Base-by-base conservation (phyloP, 2,797 vertebrate species). In the Corythornis leucogaster region DNA sequence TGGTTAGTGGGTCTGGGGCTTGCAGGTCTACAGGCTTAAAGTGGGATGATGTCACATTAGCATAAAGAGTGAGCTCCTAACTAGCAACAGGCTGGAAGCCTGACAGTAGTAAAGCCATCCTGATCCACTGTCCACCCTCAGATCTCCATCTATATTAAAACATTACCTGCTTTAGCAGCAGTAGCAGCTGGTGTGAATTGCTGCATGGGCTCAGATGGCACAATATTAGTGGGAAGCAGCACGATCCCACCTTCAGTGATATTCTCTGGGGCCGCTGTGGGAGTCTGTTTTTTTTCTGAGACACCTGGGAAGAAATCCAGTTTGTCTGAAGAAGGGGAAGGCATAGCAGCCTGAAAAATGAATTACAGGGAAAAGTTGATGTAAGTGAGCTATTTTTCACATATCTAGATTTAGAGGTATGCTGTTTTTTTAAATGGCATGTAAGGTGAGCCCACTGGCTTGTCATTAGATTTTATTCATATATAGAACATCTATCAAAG, bases 121-220 rank as follows among this genome's bases (percentile, higher is more conserved):
- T 19, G 2, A 1, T 15, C 9, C 2, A 0, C 66, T 51, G 20
- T 43, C 11, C 80, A 87, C 42, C 30, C 75, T 67, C 54, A 31
- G 45, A 83, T 68, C 4, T 13, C 43, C 5, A 7, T 30, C n/a
- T 50, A 4, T 8, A 16, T 5, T 26, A 30, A 74, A 93, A 70
- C 67, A 74, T 97, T 97, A 98, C 97, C 96, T 97, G 95, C 79
- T 92, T 83, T 51, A 55, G 74, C 45, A 74, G 87, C 62, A 81
- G 80, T 15, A 33, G 92, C 48, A 20, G 75, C 55, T 54, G 94
- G 50, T 7, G 28, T 16, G 14, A 88, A 30, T 19, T 64, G 87
- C 50, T 88, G 63, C 54, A 71, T 9, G 16, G 89, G 26, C 50
- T 82, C 59, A 51, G 94, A 50, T 6, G 70, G 26, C 18, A 80